A percentile compares a stretch with the other conserved stretches of the same genome.
Conservation (phyloP, 2,797 vertebrate species). For the Podargus strigoides region DNA sequence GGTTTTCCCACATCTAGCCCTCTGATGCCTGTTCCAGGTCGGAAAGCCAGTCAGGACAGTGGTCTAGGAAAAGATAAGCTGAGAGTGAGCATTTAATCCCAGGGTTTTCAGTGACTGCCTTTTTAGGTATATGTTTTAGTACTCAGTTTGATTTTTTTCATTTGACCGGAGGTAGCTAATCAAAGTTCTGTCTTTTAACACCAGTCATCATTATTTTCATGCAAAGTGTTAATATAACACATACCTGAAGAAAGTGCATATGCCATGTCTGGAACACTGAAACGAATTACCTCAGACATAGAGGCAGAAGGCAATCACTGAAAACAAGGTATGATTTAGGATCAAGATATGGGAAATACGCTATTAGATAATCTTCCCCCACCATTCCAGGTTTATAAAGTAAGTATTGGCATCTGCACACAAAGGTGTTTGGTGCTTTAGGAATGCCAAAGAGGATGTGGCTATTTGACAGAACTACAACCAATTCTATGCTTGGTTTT, state of each 20-base stretch:
- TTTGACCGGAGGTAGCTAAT: not conserved
- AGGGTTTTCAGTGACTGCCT: not conserved
- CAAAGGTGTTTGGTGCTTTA: not conserved
- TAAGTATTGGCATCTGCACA: not conserved
- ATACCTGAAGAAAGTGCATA: not conserved
- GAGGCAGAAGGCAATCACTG: not conserved
- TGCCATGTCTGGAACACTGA: not conserved
- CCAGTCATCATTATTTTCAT: not conserved
- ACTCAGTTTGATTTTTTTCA: not conserved
- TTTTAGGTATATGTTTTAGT: not conserved
- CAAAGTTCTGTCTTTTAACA: not conserved
- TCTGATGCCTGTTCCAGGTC: not conserved
- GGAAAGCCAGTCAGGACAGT: not conserved
- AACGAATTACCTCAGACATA: not conserved
- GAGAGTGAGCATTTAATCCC: not conserved
- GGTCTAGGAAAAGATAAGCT: not conserved
- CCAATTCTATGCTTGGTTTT: not conserved
- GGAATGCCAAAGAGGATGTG: not conserved
- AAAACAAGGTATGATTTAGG: not conserved
- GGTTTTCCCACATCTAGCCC: not conserved
- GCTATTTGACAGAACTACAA: not conserved
- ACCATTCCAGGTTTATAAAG: conserved; percentile 20
- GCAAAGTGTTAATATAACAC: not conserved
- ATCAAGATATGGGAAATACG: not conserved
- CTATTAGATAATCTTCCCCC: not conserved